Base-by-base conservation (phyloP, 2,797 vertebrate species). In the Peromyscus eremicus region DNA sequence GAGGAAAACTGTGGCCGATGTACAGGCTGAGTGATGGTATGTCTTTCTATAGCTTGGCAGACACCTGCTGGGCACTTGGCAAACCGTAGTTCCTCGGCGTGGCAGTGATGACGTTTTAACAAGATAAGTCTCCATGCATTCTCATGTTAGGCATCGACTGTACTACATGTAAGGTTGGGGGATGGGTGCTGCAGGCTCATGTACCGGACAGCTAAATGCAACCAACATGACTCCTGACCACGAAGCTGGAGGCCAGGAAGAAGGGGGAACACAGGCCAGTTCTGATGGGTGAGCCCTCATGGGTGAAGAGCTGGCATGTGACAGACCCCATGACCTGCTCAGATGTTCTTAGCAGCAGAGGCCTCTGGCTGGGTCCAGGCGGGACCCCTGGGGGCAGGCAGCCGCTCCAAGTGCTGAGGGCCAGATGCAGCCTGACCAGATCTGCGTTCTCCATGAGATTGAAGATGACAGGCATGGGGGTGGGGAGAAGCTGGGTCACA, bases 401-500 rank as follows among this genome's bases (percentile, higher is more conserved):
- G 87, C 37, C 6, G 23, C 81, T 79, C 89, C 40, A 49, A 29
- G 76, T 40, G 34, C 23, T 4, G 9, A 49, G 14, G 88, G 94
- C 91, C 96, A 94, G 92, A 91, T 29, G 82, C 88, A 46, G 88
- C 77, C 92, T 76, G 92, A 75, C 89, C 92, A 55, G 94, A 95
- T 91, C 95, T 37, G 55, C 0, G 0, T 19, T 94, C 96, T 84
- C 94, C 19, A 29, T 32, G 82, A 97, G 94, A 96, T 23, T 81
- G 92, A 89, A 96, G 94, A 55, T 96, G 95, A 95, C 95, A 97
- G 96, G 95, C 89, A 93, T 66, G 0, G 2, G 43, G 75, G 71
- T 16, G 23, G 6, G 23, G n/a, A 68, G 57, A 37, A 91, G 79
- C 37, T 25, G 27, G 64, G 93, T 91, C 75, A 49, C 55, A 62